A percentile compares a stretch with the other conserved stretches of the same genome.
These are phyloP conservation scores for Nothoprocta perdicaria DNA, from an alignment of 2,113 vertebrate genomes.

Conservation along the genomic window DNA sequence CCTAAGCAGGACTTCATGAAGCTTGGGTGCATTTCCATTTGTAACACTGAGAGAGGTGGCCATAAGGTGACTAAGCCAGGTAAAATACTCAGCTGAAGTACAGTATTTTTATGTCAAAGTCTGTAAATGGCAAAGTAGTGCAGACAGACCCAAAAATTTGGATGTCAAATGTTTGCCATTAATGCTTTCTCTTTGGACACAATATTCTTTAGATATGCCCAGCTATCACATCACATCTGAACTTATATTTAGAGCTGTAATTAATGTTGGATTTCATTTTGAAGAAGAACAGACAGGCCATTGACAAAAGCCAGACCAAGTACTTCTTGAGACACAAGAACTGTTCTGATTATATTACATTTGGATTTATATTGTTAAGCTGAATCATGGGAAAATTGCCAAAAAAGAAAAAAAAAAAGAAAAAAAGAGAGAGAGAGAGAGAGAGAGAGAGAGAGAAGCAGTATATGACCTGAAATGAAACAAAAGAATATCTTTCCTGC, in stretches of 20 bases:
- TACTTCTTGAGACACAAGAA: slow-evolving; percentile 3
- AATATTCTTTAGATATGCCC: background rate
- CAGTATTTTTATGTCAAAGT: background rate
- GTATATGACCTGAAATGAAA: background rate
- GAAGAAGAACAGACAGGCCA: background rate
- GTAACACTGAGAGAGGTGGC: background rate
- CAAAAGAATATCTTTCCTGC: background rate
- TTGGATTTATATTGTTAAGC: slow-evolving; percentile 41
- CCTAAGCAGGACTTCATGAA: background rate
- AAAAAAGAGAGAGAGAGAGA: too few species aligned
- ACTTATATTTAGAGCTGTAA: background rate
- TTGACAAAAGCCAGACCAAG: slow-evolving; percentile 32
- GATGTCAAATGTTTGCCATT: slow-evolving; percentile 12
- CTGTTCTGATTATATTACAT: slow-evolving; percentile 16
- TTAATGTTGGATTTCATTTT: background rate
- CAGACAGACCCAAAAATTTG: slow-evolving; percentile 28
- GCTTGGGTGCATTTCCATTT: background rate
- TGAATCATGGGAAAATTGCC: background rate
- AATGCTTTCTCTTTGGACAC: background rate
- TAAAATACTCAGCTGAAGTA: background rate
- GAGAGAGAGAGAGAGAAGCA: background rate
- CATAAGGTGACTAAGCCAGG: background rate
- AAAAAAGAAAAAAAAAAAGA: background rate
- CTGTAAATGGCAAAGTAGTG: slow-evolving; percentile 9
- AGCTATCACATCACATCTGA: slow-evolving; percentile 2